Evolutionary conservation across 2,888 invertebrate species (phyloP), one percentile per base, ranked within the genome.

Genomic region (Aphrophora alni): DNA sequence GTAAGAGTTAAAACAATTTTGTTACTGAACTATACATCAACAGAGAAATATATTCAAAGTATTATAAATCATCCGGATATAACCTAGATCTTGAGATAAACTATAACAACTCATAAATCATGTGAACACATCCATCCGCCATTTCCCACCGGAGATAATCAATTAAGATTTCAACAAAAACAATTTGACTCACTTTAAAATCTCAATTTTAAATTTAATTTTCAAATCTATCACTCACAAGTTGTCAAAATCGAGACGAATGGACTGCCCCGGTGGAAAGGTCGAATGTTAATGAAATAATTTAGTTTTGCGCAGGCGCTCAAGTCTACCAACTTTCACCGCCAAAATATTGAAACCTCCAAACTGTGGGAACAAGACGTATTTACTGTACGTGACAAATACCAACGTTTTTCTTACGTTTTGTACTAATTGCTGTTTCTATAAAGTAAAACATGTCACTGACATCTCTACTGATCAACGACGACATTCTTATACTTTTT

Each of bases 181-280:
- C n/a, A 21, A 21, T 59, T 59, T 59, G 59, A 59, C 59, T 59
- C n/a, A 59, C 59, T 59, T 59, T 59, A 59, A 59, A 59, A 59
- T 59, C 59, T 59, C 21, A 59, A 59, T 59, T 59, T 59, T 59
- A 59, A 59, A 59, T 59, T 59, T 59, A 59, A 59, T 59, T 59
- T 59, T 59, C 59, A 59, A 59, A 59, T 59, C 59, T 59, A 59
- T 59, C 59, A 59, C 21, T 59, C 59, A 59, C 59, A 21, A 59
- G 21, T 59, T 59, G 59, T 59, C 59, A 59, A 59, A 59, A 59
- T 44, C 21, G 5, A 59, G 59, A 59, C 59, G 59, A 21, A 59
- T 59, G 59, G 21, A 59, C 59, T 59, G 59, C 59, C 21, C 21
- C 12, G 4, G 3, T 8, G 59, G 59, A 59, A 59, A 59, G 59